Conservation (phyloP, 2,113 vertebrate genomes). For the Sinocyclocheilus anshuiensis region DNA sequence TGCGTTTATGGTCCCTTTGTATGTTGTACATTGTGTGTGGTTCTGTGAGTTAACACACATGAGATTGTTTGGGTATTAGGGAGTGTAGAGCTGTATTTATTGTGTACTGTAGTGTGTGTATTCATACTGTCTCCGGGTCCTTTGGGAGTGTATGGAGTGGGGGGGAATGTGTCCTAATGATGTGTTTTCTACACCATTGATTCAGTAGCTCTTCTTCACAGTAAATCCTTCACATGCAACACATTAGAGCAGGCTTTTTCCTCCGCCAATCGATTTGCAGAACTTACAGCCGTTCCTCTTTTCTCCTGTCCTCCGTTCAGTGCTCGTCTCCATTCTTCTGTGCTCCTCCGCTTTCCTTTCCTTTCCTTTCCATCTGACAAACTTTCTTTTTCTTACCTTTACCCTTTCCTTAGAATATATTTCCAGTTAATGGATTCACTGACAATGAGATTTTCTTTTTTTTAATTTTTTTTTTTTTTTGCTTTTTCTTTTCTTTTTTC, state of each 20-base stretch:
- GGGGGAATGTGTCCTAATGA: slow-evolving; percentile 73
- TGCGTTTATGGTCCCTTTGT: not conserved
- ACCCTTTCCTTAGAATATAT: not conserved
- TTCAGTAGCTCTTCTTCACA: slow-evolving; percentile 74
- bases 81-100: slow-evolving; percentile 12
- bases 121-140: slow-evolving; percentile 28
- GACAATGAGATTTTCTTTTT: no score
- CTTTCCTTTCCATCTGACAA: not conserved
- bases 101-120: not conserved
- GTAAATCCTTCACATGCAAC: slow-evolving; percentile 81
- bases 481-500: no score
- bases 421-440: not conserved
- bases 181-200: slow-evolving; percentile 81
- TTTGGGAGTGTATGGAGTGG: slow-evolving; percentile 38
- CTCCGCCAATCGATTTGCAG: slow-evolving; percentile 75
- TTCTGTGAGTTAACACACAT: not conserved
- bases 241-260: slow-evolving; percentile 78
- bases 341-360: not conserved
- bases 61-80: not conserved
- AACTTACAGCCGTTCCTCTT: slow-evolving; percentile 68
- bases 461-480: no score
- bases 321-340: slow-evolving; percentile 54
- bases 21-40: not conserved
- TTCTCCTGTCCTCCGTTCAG: slow-evolving; percentile 52
- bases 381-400: not conserved